Evolutionary conservation across 2,888 invertebrate species (phyloP).

Genomic region (Poecilus cupreus): DNA sequence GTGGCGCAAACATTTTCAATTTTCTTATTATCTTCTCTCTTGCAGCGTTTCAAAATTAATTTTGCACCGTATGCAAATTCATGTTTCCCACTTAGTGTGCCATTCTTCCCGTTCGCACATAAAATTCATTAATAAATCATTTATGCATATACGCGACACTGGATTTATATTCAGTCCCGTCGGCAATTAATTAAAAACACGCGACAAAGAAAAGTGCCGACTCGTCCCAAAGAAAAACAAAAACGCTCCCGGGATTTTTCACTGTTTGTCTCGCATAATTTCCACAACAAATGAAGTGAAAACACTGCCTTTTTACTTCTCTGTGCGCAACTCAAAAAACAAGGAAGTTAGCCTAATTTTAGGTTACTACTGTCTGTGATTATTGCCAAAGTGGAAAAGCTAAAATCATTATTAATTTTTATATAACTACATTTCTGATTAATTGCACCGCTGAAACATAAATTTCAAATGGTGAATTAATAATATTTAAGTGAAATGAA

Average conservation of each 20-base stretch:
- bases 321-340: too few relatives aligned
- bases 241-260: neutral
- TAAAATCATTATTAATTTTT: too few relatives aligned
- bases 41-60: conserved; percentile 14
- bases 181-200: conserved; percentile 47
- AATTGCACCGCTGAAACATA: too few relatives aligned
- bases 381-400: too few relatives aligned
- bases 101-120: conserved; percentile 37
- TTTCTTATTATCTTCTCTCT: neutral
- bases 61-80: conserved; percentile 38
- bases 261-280: neutral
- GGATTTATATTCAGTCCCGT: conserved; percentile 12
- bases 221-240: neutral
- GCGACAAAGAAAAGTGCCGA: conserved; percentile 4
- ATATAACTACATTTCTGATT: too few relatives aligned
- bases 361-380: too few relatives aligned
- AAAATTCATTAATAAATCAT: conserved; percentile 49
- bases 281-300: neutral
- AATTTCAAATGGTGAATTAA: too few relatives aligned
- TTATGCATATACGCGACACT: conserved; percentile 47
- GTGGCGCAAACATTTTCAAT: neutral
- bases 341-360: too few relatives aligned
- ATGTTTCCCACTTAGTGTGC: neutral
- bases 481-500: too few relatives aligned
- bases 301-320: too few relatives aligned